Base-by-base conservation (phyloP, 2,888 invertebrate genomes). In the Zaprionus obscuricornis region DNA sequence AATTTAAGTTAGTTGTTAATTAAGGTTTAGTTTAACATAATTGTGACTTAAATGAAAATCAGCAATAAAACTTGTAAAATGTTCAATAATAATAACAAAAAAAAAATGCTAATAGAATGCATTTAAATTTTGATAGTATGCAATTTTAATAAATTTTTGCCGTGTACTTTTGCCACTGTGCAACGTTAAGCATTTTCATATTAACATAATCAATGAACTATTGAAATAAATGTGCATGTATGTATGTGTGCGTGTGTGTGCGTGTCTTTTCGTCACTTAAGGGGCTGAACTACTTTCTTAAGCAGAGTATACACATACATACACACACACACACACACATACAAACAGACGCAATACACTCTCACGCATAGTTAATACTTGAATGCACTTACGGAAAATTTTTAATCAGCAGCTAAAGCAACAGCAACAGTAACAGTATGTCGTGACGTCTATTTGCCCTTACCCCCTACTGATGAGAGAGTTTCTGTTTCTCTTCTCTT, bases 141-240 rank as follows among this genome's bases (percentile, higher is more conserved):
- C n/a, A n/a, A n/a, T n/a, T n/a, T n/a, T n/a, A n/a, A n/a, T n/a
- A n/a, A n/a, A n/a, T n/a, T n/a, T n/a, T n/a, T n/a, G n/a, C n/a
- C n/a, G n/a, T n/a, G n/a, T n/a, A n/a, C n/a, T n/a, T n/a, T n/a
- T n/a, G n/a, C n/a, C n/a, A n/a, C n/a, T n/a, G n/a, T 51, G 20
- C 49, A 50, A 47, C 37, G 46, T n/a, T n/a, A n/a, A n/a, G 33
- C 55, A 47, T 60, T 75, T 66, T 56, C 49, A 50, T 81, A 81
- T 79, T 85, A 82, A 68, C 85, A 79, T 85, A 85, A 82, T 85
- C 85, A 74, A 85, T 82, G 78, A 72, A 66, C 49, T 73, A 72
- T 68, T 51, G 22, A 51, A 63, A 39, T 22, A 11, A 13, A 13
- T 24, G 6, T 42, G 10, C 16, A n/a, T 50, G 42, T 40, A 20